phyloP scores from a whole-genome alignment of 2,888 invertebrate species.

The Bruchidius siliquastri region DNA sequence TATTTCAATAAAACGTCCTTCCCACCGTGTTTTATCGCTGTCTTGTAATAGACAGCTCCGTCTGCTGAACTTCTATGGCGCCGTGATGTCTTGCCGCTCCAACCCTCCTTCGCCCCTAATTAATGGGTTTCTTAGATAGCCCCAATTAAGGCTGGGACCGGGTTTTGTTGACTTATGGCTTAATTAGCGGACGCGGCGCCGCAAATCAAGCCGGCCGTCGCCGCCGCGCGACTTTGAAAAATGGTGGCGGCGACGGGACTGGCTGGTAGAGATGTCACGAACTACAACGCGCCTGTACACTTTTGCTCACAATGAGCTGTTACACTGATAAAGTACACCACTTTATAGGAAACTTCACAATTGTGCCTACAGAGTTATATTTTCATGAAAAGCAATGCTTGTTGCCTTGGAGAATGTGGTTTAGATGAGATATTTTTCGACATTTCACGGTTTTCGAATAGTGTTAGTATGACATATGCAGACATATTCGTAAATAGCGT shows the following conservation, averaged over 20 bases:
- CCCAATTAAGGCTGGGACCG: constrained; percentile 31
- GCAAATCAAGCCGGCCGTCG: constrained; percentile 8
- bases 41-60: not conserved
- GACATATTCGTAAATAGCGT: not conserved
- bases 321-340: too few relatives aligned
- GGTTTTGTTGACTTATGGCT: constrained; percentile 38
- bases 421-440: too few relatives aligned
- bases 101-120: constrained; percentile 25
- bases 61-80: not conserved
- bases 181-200: constrained; percentile 27
- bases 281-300: too few relatives aligned
- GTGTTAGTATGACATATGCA: too few relatives aligned
- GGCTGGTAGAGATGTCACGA: too few relatives aligned
- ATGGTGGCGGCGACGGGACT: constrained; percentile 3
- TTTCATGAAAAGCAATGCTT: too few relatives aligned
- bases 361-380: too few relatives aligned
- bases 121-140: constrained; percentile 41
- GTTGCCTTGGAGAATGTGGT: too few relatives aligned
- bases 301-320: too few relatives aligned
- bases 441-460: too few relatives aligned
- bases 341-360: too few relatives aligned
- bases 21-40: not conserved
- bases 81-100: not conserved
- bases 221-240: constrained; percentile 5
- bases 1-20: not conserved